A percentile compares a stretch with the other conserved stretches of the same genome.
Conservation (phyloP, 2,113 vertebrate genomes). For the Pachyramphus minor region DNA sequence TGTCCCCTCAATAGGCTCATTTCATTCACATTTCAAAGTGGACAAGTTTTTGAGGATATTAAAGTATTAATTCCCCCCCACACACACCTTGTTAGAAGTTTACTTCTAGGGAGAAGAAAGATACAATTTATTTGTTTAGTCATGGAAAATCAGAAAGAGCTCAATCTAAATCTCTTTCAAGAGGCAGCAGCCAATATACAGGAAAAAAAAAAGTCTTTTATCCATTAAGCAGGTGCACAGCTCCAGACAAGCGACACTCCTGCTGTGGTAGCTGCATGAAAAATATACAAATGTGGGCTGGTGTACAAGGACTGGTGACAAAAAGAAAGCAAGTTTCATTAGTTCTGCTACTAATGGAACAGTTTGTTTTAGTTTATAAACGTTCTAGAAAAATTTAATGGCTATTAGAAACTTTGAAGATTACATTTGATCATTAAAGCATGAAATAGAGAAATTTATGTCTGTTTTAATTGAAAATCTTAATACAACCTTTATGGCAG, state of each 20-base stretch:
- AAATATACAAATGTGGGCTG: background rate
- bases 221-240: background rate
- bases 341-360: background rate
- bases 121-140: background rate
- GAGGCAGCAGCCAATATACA: background rate
- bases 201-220: background rate
- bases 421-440: background rate
- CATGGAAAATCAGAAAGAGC: background rate
- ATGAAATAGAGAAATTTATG: slow-evolving; percentile 28
- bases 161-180: background rate
- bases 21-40: background rate
- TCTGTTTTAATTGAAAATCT: slow-evolving; percentile 24
- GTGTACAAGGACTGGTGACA: background rate
- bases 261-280: background rate
- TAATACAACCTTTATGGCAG: background rate
- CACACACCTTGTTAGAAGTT: background rate
- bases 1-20: background rate
- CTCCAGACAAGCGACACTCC: background rate
- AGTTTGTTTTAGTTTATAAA: background rate
- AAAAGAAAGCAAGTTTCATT: background rate
- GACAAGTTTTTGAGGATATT: background rate
- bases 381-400: rapidly evolving
- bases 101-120: background rate
- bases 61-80: background rate
- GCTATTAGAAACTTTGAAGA: background rate